Evolutionary conservation across 2,797 vertebrate species (phyloP).

Genomic region (Muscicapa striata): DNA sequence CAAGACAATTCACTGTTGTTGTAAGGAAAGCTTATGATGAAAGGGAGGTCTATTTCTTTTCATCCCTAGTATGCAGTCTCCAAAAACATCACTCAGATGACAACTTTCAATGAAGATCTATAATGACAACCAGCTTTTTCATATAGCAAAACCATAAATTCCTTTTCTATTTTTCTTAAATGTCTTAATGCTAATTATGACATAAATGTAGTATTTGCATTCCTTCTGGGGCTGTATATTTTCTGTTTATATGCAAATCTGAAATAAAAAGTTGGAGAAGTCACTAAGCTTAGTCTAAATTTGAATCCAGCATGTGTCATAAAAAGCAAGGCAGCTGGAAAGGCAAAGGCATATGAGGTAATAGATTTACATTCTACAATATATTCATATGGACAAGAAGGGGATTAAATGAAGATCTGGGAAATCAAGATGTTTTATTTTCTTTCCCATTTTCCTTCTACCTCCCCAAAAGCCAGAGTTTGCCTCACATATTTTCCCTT

Average conservation of each 20-base stretch:
- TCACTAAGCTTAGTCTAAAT: background rate
- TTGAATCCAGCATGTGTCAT: background rate
- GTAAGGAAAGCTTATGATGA: background rate
- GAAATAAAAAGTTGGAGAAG: background rate
- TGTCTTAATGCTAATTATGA: background rate
- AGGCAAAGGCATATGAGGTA: background rate
- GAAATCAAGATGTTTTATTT: background rate
- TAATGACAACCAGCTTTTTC: background rate
- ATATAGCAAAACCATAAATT: background rate
- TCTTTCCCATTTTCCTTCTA: background rate
- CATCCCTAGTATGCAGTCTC: background rate
- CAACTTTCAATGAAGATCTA: background rate
- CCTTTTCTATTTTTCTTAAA: background rate
- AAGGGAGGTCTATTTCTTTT: background rate
- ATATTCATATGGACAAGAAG: background rate
- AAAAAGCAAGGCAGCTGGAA: constrained; percentile 20
- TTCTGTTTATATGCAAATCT: background rate
- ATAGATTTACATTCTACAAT: background rate
- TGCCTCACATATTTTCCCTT: background rate
- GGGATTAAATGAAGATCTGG: background rate
- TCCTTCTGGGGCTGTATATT: background rate
- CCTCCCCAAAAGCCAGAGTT: background rate
- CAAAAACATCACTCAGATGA: background rate
- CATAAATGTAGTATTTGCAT: background rate
- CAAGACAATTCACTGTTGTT: background rate